phyloP scores from a whole-genome alignment of 2,888 invertebrate species.

The Amphiduros pacificus region DNA sequence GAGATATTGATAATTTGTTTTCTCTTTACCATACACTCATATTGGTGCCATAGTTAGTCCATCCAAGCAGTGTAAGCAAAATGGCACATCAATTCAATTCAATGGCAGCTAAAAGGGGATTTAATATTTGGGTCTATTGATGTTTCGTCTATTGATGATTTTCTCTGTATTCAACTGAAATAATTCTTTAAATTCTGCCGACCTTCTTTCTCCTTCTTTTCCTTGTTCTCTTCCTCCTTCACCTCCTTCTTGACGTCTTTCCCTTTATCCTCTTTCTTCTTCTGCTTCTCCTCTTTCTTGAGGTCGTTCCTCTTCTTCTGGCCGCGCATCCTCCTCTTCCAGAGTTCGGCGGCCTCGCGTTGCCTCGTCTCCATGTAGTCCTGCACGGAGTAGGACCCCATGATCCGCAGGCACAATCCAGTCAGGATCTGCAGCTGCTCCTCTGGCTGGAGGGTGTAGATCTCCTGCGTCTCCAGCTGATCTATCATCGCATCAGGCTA shows the following conservation, averaged over 20 bases:
- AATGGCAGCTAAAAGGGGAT: too few species aligned
- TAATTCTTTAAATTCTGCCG: neutral
- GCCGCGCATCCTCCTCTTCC: slow-evolving; percentile 32
- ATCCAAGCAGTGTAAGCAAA: too few species aligned
- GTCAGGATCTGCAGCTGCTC: slow-evolving; percentile 51
- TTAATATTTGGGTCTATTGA: too few species aligned
- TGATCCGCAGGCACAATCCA: slow-evolving; percentile 53
- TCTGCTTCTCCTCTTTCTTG: neutral
- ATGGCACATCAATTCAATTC: too few species aligned
- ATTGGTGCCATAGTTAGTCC: too few species aligned
- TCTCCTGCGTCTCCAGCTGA: slow-evolving; percentile 48
- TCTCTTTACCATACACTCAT: too few species aligned
- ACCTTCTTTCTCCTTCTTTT: neutral
- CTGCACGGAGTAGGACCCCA: slow-evolving; percentile 57
- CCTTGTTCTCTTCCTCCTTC: neutral
- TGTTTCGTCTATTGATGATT: too few species aligned
- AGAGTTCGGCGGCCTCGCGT: slow-evolving; percentile 43
- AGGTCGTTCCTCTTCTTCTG: neutral
- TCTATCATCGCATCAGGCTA: slow-evolving; percentile 51
- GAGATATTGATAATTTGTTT: too few species aligned
- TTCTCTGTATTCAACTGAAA: too few species aligned
- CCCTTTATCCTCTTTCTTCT: neutral
- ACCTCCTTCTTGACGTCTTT: neutral
- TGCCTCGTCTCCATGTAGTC: slow-evolving; percentile 57
- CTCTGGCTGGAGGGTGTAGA: slow-evolving; percentile 44